Evolutionary conservation across 2,888 invertebrate species (phyloP).

Genomic region (Dilophus febrilis): DNA sequence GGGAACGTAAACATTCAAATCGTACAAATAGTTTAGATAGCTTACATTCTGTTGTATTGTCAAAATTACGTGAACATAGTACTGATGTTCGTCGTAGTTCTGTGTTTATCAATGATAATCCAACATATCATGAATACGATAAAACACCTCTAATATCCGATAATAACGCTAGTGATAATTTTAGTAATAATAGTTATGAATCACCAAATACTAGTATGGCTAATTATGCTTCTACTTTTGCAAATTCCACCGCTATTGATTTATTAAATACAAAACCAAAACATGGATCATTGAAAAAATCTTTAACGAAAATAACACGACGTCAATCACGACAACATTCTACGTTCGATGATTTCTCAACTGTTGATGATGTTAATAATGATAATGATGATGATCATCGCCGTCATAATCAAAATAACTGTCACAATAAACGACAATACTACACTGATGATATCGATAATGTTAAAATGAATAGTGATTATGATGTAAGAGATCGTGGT

Average conservation of each 20-base stretch:
- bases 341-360: background rate
- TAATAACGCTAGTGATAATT: conserved; percentile 21
- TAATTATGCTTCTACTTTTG: conserved; percentile 40
- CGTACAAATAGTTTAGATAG: too few relatives aligned
- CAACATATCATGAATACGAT: conserved; percentile 35
- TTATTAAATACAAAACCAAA: conserved; percentile 21
- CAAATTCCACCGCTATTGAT: conserved; percentile 26
- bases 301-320: conserved; percentile 3
- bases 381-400: background rate
- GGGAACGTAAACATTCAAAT: too few relatives aligned
- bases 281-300: conserved; percentile 23
- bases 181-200: conserved; percentile 31
- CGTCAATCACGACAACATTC: conserved; percentile 17
- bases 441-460: too few relatives aligned
- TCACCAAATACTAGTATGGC: conserved; percentile 35
- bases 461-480: conserved; percentile 38
- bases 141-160: conserved; percentile 7
- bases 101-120: conserved; percentile 36
- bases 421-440: too few relatives aligned
- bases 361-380: background rate
- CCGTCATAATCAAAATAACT: too few relatives aligned
- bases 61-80: background rate
- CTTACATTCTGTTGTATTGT: too few relatives aligned
- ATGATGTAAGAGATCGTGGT: conserved; percentile 26
- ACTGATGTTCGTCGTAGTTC: conserved; percentile 23